Percentiles rank a stretch among this genome's conserved stretches.
These are phyloP conservation scores for Lethenteron camtschaticum DNA, from an alignment of 2,113 vertebrate species.

Conservation along the genomic window DNA sequence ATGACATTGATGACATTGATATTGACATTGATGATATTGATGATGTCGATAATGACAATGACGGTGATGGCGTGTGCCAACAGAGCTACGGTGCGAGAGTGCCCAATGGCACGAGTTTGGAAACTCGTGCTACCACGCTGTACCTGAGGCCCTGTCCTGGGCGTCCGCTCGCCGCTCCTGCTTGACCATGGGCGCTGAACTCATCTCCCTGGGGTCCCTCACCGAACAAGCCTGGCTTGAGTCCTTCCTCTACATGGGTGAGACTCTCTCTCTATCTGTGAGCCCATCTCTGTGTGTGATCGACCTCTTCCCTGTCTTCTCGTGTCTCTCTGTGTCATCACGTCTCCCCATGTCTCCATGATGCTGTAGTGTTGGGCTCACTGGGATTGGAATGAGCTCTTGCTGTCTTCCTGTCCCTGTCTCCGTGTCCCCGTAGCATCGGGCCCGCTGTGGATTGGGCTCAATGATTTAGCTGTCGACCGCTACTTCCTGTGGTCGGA, in stretches of 20 bases:
- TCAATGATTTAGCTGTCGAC: slow-evolving; percentile 20
- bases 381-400: too few relatives aligned
- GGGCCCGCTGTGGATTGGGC: slow-evolving; percentile 26
- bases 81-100: slow-evolving; percentile 32
- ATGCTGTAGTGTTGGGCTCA: too few relatives aligned
- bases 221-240: slow-evolving; percentile 35
- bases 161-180: slow-evolving; percentile 15
- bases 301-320: too few relatives aligned
- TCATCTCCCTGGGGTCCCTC: slow-evolving; percentile 26
- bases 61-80: not conserved
- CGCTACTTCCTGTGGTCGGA: slow-evolving; percentile 29
- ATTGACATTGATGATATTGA: not conserved
- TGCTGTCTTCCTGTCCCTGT: not conserved
- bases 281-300: too few relatives aligned
- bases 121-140: slow-evolving; percentile 36
- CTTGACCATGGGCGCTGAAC: slow-evolving; percentile 21
- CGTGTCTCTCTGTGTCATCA: too few relatives aligned
- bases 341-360: too few relatives aligned
- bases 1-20: not conserved
- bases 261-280: not conserved
- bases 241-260: slow-evolving; percentile 31
- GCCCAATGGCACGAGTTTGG: slow-evolving; percentile 34
- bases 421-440: slow-evolving; percentile 16
- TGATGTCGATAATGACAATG: not conserved
- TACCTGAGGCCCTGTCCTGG: slow-evolving; percentile 24